Evolutionary conservation across 2,888 invertebrate genomes (phyloP).

Genomic region (Tubulanus polymorphus): DNA sequence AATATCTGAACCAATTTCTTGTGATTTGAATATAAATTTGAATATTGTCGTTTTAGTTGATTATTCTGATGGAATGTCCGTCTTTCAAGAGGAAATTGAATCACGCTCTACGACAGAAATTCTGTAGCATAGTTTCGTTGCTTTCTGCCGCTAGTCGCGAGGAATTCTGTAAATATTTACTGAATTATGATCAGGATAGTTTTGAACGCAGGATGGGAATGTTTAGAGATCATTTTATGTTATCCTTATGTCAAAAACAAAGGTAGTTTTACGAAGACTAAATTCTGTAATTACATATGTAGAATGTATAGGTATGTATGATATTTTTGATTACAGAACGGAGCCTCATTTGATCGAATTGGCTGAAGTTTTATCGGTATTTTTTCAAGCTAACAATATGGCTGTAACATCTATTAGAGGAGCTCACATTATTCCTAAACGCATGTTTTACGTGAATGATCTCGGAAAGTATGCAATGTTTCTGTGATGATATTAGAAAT

Average conservation of each 20-base stretch:
- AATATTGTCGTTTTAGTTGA: not conserved
- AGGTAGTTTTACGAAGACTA: too few relatives aligned
- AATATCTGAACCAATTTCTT: not conserved
- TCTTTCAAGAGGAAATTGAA: not conserved
- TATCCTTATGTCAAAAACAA: conserved; percentile 3
- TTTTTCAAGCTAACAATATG: not conserved
- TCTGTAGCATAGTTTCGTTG: not conserved
- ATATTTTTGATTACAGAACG: not conserved
- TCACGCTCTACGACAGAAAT: conserved; percentile 3
- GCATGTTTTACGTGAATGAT: conserved; percentile 1
- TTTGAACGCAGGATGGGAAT: conserved; percentile 4
- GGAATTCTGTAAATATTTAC: not conserved
- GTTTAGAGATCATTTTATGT: conserved; percentile 4
- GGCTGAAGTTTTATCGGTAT: not conserved
- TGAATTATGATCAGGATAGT: not conserved
- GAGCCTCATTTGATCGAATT: not conserved
- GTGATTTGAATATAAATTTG: not conserved
- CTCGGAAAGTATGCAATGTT: not conserved
- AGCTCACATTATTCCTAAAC: not conserved
- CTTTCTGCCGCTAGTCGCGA: not conserved
- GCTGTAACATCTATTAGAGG: not conserved
- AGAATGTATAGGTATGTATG: too few relatives aligned
- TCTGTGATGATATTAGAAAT: not conserved
- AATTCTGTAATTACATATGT: too few relatives aligned
- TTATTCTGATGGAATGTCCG: not conserved